Evolutionary conservation across 2,888 invertebrate species (phyloP).

Genomic region (Pycnomerus fuliginosus): DNA sequence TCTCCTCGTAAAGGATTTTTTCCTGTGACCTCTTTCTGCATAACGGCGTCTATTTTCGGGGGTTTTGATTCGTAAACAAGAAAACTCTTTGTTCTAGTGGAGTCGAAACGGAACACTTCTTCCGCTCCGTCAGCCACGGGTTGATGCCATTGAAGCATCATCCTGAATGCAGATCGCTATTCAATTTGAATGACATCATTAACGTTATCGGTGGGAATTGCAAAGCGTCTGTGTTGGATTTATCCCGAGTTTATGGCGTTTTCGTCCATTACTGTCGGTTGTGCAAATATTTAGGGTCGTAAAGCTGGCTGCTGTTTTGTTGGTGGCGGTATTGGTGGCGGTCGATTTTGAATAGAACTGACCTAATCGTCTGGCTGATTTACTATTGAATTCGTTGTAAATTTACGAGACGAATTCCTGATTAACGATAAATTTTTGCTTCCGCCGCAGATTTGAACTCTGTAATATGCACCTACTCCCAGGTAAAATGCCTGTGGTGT

Average conservation of each 20-base stretch:
- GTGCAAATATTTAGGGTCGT: constrained; percentile 31
- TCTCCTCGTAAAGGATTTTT: not conserved
- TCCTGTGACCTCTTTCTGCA: not conserved
- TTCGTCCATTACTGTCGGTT: constrained; percentile 29
- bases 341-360: constrained; percentile 22
- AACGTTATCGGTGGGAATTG: constrained; percentile 30
- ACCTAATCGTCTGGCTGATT: constrained; percentile 13
- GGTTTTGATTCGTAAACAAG: no score
- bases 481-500: constrained; percentile 7
- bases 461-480: no score
- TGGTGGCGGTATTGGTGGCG: constrained; percentile 14
- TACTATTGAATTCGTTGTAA: no score
- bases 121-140: constrained; percentile 6
- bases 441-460: no score
- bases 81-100: constrained; percentile 11
- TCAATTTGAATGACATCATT: constrained; percentile 31
- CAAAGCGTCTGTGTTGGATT: constrained; percentile 28
- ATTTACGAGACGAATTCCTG: no score
- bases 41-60: constrained; percentile 7
- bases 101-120: constrained; percentile 12
- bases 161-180: constrained; percentile 27
- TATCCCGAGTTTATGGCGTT: constrained; percentile 27
- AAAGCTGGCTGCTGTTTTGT: constrained; percentile 23
- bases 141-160: no score
- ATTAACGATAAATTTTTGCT: no score